Conservation (phyloP, 2,797 vertebrate genomes). For the Hypotaenidia philippensis region DNA sequence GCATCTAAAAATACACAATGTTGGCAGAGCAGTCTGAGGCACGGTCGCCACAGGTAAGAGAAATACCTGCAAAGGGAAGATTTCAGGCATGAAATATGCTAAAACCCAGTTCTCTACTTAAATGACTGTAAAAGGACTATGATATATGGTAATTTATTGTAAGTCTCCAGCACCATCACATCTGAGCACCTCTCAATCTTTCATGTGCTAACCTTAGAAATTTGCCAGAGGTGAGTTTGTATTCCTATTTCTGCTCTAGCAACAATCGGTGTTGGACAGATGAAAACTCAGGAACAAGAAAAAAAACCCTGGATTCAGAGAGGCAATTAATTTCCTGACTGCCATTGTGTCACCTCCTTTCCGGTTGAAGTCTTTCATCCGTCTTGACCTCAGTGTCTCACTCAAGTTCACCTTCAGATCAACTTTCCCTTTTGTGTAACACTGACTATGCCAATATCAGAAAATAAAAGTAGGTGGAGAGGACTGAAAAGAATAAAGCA, state of each 20-base stretch:
- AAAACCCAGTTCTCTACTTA: neutral
- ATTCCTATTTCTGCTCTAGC: neutral
- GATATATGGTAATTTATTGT: neutral
- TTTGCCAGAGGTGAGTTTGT: neutral
- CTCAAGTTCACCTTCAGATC: neutral
- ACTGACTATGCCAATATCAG: neutral
- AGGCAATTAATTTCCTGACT: neutral
- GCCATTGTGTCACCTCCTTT: neutral
- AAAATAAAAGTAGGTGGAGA: neutral
- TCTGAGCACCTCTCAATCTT: neutral
- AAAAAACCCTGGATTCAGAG: neutral
- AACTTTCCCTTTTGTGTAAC: neutral
- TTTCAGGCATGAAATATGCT: slow-evolving; percentile 19
- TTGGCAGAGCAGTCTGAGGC: neutral
- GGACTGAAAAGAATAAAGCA: neutral
- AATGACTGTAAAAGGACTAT: neutral
- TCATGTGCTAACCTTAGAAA: neutral
- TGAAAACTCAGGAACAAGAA: neutral
- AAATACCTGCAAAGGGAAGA: neutral
- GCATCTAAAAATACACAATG: neutral
- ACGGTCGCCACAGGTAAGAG: neutral
- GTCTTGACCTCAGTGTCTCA: neutral
- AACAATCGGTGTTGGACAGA: neutral
- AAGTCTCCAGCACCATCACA: neutral
- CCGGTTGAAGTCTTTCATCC: neutral